phyloP scores from a whole-genome alignment of 2,888 invertebrate species.

The Hylaea fasciaria region DNA sequence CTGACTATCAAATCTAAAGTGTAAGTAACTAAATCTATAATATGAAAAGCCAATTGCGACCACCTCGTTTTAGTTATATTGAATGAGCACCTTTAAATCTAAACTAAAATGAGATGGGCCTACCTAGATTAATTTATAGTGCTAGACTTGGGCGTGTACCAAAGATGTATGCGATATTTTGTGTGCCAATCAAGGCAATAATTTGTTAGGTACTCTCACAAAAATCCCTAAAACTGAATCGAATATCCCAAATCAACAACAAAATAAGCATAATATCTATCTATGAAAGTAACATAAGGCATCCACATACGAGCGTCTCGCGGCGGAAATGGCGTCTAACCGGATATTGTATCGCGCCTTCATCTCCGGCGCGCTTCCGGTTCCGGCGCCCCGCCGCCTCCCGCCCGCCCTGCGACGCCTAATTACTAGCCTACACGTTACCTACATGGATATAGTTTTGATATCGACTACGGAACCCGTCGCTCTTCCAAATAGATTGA shows the following conservation, averaged over 20 bases:
- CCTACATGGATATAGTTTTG: slow-evolving; percentile 38
- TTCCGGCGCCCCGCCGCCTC: slow-evolving; percentile 65
- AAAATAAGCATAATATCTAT: slow-evolving; percentile 30
- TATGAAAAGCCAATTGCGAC: no score
- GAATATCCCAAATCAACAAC: slow-evolving; percentile 10
- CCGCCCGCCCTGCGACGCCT: slow-evolving; percentile 73
- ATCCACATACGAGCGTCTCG: slow-evolving; percentile 74
- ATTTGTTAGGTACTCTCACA: background rate
- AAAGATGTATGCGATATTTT: no score
- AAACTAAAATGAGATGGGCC: no score
- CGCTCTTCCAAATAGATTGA: slow-evolving; percentile 21
- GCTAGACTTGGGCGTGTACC: no score
- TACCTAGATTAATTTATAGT: no score
- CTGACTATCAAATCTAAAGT: no score
- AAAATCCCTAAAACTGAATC: slow-evolving; percentile 5
- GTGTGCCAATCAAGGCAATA: no score
- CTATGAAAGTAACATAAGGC: slow-evolving; percentile 57
- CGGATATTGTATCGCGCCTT: slow-evolving; percentile 86
- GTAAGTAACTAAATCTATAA: no score
- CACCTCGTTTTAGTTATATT: no score
- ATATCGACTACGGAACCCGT: slow-evolving; percentile 22
- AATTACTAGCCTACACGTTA: slow-evolving; percentile 65
- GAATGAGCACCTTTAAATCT: no score
- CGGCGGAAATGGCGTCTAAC: slow-evolving; percentile 84
- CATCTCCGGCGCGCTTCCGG: slow-evolving; percentile 83